Base-by-base conservation (phyloP, 2,113 vertebrate genomes). In the Pteruthius melanotis region DNA sequence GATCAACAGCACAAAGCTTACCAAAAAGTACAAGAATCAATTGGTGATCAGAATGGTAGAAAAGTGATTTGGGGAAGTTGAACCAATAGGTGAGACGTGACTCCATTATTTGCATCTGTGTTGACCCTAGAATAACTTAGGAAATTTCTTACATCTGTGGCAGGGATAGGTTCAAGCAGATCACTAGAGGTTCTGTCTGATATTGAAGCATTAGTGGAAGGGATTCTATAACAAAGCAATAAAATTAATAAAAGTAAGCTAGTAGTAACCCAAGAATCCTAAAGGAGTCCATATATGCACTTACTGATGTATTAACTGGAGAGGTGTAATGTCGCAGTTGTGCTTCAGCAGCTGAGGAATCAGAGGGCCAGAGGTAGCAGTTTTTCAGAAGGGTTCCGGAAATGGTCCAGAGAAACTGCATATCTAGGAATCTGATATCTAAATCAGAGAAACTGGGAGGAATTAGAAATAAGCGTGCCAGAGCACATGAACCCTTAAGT, bases 401-500 rank as follows among this genome's bases (percentile, higher is more conserved):
- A 91, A 4, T 74, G 14, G 56, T 64, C 45, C 15, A 31, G 40
- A 49, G 49, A 65, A 57, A 49, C 23, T 64, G 13, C 26, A 44
- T 26, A 28, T 39, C 35, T 77, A 56, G 17, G 81, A 91, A 52
- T 69, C 37, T 56, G 44, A 39, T 87, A 13, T 52, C 27, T 76
- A 50, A 69, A 68, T 72, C 40, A 80, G 35, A 52, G 33, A 64
- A 89, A 76, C 4, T 60, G 21, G 23, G 64, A 80, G 4, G 13
- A 89, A 75, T 63, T 72, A 11, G 60, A 72, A 49, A 49, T 69
- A 69, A 69, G 79, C 17, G 9, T 65, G 19, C 13, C 45, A 49
- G 44, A 60, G 19, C 20, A 86, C 0, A 0, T 69, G 37, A 65
- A 53, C 47, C 22, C 40, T 80, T 13, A 2, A 3, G 31, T 57